Conservation (phyloP, 2,113 vertebrate genomes). For the Hyaena hyaena region DNA sequence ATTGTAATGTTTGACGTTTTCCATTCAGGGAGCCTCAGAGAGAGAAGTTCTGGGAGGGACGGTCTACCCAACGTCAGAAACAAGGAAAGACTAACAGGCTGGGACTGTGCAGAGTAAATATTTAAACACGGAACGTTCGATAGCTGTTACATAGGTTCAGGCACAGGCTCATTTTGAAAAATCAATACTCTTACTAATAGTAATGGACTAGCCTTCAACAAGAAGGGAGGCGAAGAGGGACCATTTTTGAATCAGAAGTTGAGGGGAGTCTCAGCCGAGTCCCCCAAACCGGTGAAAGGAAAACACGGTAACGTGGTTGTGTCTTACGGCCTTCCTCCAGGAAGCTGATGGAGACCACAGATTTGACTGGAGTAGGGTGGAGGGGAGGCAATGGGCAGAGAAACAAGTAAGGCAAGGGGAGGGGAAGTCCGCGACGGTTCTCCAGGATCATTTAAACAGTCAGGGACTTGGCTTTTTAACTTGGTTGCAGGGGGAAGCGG, state of each 20-base stretch:
- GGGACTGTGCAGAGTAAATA: conserved; percentile 68
- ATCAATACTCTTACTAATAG: conserved; percentile 58
- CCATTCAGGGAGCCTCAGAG: not conserved
- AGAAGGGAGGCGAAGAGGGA: not conserved
- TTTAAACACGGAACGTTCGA: conserved; percentile 63
- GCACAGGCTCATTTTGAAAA: conserved; percentile 50
- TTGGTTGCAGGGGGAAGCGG: not conserved
- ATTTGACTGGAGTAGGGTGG: not conserved
- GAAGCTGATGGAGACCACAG: not conserved
- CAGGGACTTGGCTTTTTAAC: not conserved
- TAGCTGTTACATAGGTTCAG: conserved; percentile 62
- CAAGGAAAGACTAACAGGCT: not conserved
- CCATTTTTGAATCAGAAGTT: not conserved
- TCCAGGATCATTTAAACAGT: not conserved
- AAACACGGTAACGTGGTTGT: fast-evolving
- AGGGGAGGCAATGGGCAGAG: no score
- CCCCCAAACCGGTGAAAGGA: not conserved
- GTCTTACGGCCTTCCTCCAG: not conserved
- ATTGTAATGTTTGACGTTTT: not conserved
- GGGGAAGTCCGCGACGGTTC: not conserved
- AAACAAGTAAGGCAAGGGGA: no score
- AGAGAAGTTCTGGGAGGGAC: not conserved
- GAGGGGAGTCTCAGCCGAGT: not conserved
- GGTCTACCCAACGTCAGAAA: not conserved
- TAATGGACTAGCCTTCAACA: not conserved